Evolutionary conservation across 2,797 vertebrate species (phyloP).

Genomic region (Spheniscus humboldti): DNA sequence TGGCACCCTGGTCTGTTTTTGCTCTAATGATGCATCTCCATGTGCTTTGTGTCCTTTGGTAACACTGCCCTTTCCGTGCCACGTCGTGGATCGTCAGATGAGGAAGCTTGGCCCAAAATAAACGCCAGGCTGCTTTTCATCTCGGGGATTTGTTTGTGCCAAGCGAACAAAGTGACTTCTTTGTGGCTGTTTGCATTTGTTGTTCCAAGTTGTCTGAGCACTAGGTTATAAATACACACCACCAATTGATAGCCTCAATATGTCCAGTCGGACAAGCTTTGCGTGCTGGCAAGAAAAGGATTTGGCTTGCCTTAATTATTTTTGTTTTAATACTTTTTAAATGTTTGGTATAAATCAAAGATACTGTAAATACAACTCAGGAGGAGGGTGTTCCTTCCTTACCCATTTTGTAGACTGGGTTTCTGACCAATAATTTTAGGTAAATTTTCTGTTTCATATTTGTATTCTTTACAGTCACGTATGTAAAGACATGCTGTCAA

Average conservation of each 20-base stretch:
- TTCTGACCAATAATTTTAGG: not conserved
- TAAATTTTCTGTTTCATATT: not conserved
- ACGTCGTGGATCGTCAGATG: not conserved
- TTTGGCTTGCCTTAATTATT: constrained; percentile 66
- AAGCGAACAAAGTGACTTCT: constrained; percentile 61
- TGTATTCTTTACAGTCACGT: not conserved
- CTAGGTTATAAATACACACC: constrained; percentile 65
- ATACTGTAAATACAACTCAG: constrained; percentile 42
- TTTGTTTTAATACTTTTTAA: constrained; percentile 53
- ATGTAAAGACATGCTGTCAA: not conserved
- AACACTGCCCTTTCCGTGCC: constrained; percentile 30
- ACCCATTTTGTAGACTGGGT: not conserved
- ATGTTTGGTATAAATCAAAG: constrained; percentile 62
- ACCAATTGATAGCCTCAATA: constrained; percentile 75
- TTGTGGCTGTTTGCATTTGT: constrained; percentile 68
- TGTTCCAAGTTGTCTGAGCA: constrained; percentile 58
- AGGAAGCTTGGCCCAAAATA: constrained; percentile 51
- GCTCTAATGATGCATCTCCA: not conserved
- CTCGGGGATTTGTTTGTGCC: constrained; percentile 54
- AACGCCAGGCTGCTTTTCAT: constrained; percentile 55
- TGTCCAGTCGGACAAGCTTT: constrained; percentile 72
- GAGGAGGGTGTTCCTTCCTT: not conserved
- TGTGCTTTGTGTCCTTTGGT: constrained; percentile 28
- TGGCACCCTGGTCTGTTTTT: constrained; percentile 26
- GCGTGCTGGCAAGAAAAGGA: constrained; percentile 64